Base-by-base conservation (phyloP, 2,888 invertebrate species). In the Helobdella robusta region DNA sequence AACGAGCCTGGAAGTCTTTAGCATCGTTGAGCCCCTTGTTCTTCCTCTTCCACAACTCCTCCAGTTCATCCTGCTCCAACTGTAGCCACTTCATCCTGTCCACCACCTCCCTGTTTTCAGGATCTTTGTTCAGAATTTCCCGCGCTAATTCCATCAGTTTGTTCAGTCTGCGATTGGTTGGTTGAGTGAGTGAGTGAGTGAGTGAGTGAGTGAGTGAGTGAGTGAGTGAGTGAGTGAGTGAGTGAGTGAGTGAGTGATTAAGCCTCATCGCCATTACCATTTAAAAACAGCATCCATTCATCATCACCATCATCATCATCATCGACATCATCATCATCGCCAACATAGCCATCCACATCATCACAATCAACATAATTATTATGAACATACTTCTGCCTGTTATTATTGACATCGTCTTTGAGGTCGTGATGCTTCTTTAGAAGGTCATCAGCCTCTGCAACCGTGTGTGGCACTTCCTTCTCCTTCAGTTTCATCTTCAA, bases 371-470 rank as follows among this genome's bases (percentile, higher is more conserved):
- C 54, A 25, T n/a, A n/a, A n/a, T n/a, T n/a, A n/a, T n/a, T n/a
- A n/a, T n/a, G n/a, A n/a, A 52, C 68, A 32, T 74, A 89, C 87
- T 92, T 93, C 74, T 91, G 91, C 71, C 88, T 86, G 72, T 91
- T 90, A 0, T 90, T 87, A 74, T 86, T 86, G 74, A 95, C 90
- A 70, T 95, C 95, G 71, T 93, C 91, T 0, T 85, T 85, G 0
- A 95, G 82, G 72, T 97, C 97, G 68, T 87, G 86, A 78, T 97
- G 94, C 69, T 89, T 87, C 76, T 97, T 93, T 65, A 89, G 82
- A 40, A 93, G 82, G 58, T 86, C 86, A 75, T 95, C 92, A 0
- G 95, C 97, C 0, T 93, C 91, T 59, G 89, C 89, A 18, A 95
- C 91, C 73, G 79, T 79, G 23, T 74, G 72, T 0, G 78, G 77